These are phyloP conservation scores for Mallotus villosus DNA, from an alignment of 2,797 vertebrate species.

Conservation along the genomic window DNA sequence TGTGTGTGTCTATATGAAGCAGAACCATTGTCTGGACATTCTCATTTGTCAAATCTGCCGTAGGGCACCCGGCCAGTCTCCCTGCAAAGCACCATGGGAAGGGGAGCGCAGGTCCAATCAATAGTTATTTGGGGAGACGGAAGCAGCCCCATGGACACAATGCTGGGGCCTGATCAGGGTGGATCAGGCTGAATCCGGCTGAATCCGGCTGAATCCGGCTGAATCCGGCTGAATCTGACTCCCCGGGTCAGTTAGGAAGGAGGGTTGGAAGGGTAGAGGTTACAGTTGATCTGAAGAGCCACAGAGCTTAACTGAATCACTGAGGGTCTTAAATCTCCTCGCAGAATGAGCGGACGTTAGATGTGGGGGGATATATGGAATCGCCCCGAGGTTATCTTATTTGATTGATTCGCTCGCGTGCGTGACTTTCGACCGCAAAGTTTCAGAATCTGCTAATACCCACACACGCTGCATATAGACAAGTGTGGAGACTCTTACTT, in stretches of 20 bases:
- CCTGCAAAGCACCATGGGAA: slow-evolving; percentile 40
- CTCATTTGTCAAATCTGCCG: slow-evolving; percentile 18
- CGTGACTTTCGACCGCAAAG: background rate
- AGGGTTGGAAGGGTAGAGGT: background rate
- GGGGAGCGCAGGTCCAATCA: slow-evolving; percentile 53
- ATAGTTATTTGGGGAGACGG: slow-evolving; percentile 57
- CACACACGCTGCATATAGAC: background rate
- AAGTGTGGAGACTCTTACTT: background rate
- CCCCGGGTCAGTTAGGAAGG: background rate
- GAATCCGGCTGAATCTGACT: background rate
- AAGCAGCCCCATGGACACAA: slow-evolving; percentile 30
- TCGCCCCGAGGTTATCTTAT: background rate
- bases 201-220: background rate
- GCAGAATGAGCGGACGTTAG: background rate
- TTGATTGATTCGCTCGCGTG: background rate
- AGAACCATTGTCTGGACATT: slow-evolving; percentile 3
- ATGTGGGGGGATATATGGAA: background rate
- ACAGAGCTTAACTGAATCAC: background rate
- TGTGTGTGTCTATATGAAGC: slow-evolving; percentile 21
- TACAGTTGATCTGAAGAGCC: background rate
- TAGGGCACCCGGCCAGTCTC: slow-evolving; percentile 30
- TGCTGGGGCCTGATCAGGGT: background rate
- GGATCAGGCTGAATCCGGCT: slow-evolving; percentile 10
- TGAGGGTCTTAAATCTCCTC: background rate
- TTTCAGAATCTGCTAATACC: background rate